Percentiles rank a stretch among this genome's conserved stretches.
phyloP scores from a whole-genome alignment of 1,140 invertebrate genomes.

The Laupala kohalensis region DNA sequence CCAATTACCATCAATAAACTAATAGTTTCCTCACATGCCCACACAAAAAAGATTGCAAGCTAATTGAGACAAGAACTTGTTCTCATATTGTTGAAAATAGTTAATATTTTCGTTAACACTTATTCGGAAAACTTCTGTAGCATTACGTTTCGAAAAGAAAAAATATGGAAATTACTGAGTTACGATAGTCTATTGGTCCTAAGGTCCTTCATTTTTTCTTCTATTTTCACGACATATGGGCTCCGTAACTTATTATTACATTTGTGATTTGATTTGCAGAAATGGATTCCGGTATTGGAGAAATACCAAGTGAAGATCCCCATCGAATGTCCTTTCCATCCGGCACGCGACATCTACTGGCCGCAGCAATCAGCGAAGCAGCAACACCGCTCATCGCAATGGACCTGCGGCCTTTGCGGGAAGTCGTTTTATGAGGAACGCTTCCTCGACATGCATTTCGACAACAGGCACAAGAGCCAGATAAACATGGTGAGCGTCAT shows the following conservation, averaged over 20 bases:
- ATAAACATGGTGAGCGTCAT: slow-evolving; percentile 58
- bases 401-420: slow-evolving; percentile 83
- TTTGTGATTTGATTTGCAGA: slow-evolving; percentile 32
- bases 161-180: too few species aligned
- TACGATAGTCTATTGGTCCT: too few species aligned
- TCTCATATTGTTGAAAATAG: too few species aligned
- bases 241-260: too few species aligned
- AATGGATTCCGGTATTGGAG: slow-evolving; percentile 77
- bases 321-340: slow-evolving; percentile 79
- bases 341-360: slow-evolving; percentile 70
- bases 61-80: too few species aligned
- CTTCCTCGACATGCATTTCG: slow-evolving; percentile 79
- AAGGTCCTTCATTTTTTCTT: too few species aligned
- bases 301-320: slow-evolving; percentile 72
- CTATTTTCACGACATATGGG: too few species aligned
- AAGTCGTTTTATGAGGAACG: slow-evolving; percentile 83
- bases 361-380: slow-evolving; percentile 69
- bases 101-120: too few species aligned
- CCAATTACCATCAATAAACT: too few species aligned
- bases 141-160: neutral
- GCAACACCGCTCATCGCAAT: slow-evolving; percentile 69
- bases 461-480: slow-evolving; percentile 71
- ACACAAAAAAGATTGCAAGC: too few species aligned
- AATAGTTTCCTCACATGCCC: too few species aligned
- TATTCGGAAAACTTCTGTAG: neutral